These are phyloP conservation scores for Nesoenas mayeri DNA, from an alignment of 2,113 vertebrate species.

Conservation along the genomic window DNA sequence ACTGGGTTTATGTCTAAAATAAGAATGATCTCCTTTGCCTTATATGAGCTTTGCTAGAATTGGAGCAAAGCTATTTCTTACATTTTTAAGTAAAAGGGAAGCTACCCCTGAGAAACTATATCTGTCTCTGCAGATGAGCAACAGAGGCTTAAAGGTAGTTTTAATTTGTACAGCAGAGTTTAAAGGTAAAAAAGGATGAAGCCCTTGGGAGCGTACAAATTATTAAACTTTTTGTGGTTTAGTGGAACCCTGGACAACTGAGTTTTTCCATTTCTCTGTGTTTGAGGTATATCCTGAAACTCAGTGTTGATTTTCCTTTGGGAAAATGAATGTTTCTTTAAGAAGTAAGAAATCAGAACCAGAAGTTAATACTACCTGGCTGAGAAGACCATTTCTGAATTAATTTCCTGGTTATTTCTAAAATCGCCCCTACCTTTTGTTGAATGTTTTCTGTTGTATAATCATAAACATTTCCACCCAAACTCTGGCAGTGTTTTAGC, in stretches of 20 bases:
- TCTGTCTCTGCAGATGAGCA: not conserved
- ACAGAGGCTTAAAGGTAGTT: not conserved
- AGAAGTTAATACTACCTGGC: not conserved
- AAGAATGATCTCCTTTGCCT: not conserved
- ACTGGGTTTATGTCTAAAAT: not conserved
- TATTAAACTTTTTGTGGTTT: not conserved
- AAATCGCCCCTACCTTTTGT: not conserved
- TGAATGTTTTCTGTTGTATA: not conserved
- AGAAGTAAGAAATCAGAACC: not conserved
- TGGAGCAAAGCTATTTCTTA: not conserved
- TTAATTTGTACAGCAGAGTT: not conserved
- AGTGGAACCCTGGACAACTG: not conserved
- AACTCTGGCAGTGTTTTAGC: not conserved
- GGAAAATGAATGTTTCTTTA: not conserved
- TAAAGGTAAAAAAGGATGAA: not conserved
- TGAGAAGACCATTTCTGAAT: not conserved
- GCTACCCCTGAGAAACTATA: not conserved
- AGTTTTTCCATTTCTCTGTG: not conserved
- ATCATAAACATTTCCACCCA: not conserved
- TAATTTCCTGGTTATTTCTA: not conserved
- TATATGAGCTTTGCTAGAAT: not conserved
- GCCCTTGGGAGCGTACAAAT: accelerated
- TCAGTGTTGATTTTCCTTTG: not conserved
- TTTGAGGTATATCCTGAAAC: not conserved
- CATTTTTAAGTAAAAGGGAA: accelerated